Conservation (phyloP, 2,888 invertebrate genomes). For the Phyllotreta striolata region DNA sequence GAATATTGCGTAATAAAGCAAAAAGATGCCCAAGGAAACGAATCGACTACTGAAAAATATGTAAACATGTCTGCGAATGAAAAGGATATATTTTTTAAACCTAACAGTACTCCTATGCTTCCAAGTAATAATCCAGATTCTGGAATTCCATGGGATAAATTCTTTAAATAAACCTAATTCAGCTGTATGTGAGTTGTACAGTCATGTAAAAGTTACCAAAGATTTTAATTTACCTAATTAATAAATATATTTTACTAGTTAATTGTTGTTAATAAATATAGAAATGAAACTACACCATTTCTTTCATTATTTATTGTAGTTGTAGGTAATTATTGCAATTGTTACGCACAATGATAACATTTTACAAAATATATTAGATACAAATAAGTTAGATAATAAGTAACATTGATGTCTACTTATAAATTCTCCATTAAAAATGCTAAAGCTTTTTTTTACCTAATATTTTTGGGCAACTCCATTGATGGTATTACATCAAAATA, state of each 20-base stretch:
- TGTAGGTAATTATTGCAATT: too few species aligned
- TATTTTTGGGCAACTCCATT: not conserved
- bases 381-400: not conserved
- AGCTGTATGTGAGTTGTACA: not conserved
- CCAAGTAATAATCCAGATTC: slow-evolving; percentile 39
- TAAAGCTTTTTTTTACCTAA: slow-evolving; percentile 4
- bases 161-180: slow-evolving; percentile 46
- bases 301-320: not conserved
- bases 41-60: slow-evolving; percentile 54
- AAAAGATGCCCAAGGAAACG: slow-evolving; percentile 57
- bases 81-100: slow-evolving; percentile 38
- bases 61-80: slow-evolving; percentile 55
- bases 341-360: slow-evolving; percentile 1
- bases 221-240: slow-evolving; percentile 4
- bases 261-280: not conserved
- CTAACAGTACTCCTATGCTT: slow-evolving; percentile 6
- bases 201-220: not conserved
- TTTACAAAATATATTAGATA: slow-evolving; percentile 4
- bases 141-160: slow-evolving; percentile 47
- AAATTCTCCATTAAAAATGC: not conserved
- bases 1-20: slow-evolving; percentile 62
- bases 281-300: not conserved
- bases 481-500: too few species aligned
- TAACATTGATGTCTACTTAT: not conserved
- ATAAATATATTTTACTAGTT: slow-evolving; percentile 7